Conservation (phyloP, 2,888 invertebrate genomes). For the Tetanocera ferruginea region DNA sequence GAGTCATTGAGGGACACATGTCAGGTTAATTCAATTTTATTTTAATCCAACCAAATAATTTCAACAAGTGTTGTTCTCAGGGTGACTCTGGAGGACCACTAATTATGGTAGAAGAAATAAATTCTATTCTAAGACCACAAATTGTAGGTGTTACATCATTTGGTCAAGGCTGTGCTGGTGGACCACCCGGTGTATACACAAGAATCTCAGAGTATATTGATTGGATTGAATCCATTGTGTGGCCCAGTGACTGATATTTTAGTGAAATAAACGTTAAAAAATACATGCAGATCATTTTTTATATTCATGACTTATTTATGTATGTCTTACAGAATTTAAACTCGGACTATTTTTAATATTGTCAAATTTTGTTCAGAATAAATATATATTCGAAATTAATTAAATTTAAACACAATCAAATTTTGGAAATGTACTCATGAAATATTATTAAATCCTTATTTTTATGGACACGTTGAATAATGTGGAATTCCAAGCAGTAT, state of each 20-base stretch:
- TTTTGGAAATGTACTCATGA: no score
- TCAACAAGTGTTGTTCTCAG: slow-evolving; percentile 41
- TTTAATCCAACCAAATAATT: neutral
- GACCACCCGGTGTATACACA: slow-evolving; percentile 42
- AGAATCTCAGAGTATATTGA: slow-evolving; percentile 40
- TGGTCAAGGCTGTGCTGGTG: slow-evolving; percentile 36
- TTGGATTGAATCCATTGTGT: slow-evolving; percentile 39
- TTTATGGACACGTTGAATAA: no score
- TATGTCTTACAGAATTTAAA: no score
- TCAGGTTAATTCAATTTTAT: slow-evolving; percentile 5
- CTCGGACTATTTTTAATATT: no score
- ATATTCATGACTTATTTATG: neutral
- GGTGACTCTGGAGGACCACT: slow-evolving; percentile 46
- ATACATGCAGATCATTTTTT: neutral
- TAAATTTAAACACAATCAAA: no score
- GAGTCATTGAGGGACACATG: slow-evolving; percentile 32
- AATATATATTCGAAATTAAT: no score
- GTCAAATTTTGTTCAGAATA: no score
- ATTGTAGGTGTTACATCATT: slow-evolving; percentile 40
- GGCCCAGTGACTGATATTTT: neutral
- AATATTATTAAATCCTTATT: no score
- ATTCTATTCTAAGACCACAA: neutral
- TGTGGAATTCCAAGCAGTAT: no score
- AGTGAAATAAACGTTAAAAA: neutral
- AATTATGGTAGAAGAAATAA: slow-evolving; percentile 28